Evolutionary conservation across 2,888 invertebrate species (phyloP), one percentile per base, ranked within the genome.

Genomic region (Lepidonotus clava): DNA sequence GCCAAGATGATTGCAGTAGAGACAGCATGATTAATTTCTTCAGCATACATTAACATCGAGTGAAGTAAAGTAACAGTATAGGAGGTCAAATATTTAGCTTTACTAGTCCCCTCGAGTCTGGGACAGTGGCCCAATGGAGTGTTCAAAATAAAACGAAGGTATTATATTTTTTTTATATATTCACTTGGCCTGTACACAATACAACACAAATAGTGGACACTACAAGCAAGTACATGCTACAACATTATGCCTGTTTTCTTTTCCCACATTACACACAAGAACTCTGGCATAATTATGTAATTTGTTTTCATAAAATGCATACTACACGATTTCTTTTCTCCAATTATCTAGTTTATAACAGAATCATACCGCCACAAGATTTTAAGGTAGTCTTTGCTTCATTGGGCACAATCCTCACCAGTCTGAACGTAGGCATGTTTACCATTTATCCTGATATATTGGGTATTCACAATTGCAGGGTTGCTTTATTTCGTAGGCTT

Each of bases 191-290:
- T 80, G 80, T 80, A 80, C 80, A 80, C 80, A 80, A 80, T 80
- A 80, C 80, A 80, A 80, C 80, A 80, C 80, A 80, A 80, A 80
- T 80, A 80, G 41, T 46, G 51, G 80, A 80, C 80, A 80, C 80
- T 80, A 80, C 80, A 51, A 80, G 80, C 80, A 51, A 51, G 80
- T 80, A 80, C 80, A 80, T 80, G 41, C 80, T 80, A 80, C 80
- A 21, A 80, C 80, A 51, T 14, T 80, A 46, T 80, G 80, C 51
- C 28, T 80, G 40, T 46, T 46, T 80, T 41, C 21, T 51, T 11
- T 71, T 71, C 24, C 71, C 34, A 71, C n/a, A 71, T 71, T 14
- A 71, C 71, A 71, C 38, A 71, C 71, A 38, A 71, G 61, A 32
- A n/a, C 32, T 8, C 71, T 71, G 71, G 71, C 36, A 71, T 71